These are phyloP conservation scores for Casuarius casuarius DNA, from an alignment of 2,113 vertebrate species.

Conservation along the genomic window DNA sequence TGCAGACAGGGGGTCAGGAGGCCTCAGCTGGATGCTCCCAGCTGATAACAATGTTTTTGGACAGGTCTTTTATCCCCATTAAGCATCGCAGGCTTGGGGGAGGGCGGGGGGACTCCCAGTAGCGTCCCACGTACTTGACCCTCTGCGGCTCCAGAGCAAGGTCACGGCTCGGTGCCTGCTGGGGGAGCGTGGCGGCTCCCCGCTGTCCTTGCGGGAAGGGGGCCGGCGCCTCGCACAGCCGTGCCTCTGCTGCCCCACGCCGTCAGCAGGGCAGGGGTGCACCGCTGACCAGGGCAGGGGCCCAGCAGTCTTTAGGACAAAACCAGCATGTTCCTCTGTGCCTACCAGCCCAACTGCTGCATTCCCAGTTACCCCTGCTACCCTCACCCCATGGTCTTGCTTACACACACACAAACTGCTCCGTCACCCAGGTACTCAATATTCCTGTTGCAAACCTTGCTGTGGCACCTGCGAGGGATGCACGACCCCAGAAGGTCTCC, in stretches of 20 bases:
- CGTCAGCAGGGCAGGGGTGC: not conserved
- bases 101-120: not conserved
- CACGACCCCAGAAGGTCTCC: rapidly evolving
- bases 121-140: not conserved
- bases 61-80: not conserved
- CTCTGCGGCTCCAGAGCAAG: not conserved
- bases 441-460: rapidly evolving
- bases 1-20: rapidly evolving
- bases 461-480: rapidly evolving
- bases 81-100: rapidly evolving
- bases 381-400: not conserved
- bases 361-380: not conserved
- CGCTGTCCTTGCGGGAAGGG: not conserved
- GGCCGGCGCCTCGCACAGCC: not conserved
- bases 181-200: not conserved
- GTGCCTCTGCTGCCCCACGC: rapidly evolving
- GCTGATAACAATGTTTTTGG: not conserved
- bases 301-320: not conserved
- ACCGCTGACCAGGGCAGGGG: rapidly evolving
- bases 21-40: not conserved
- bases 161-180: not conserved
- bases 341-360: not conserved
- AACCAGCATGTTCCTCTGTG: not conserved
- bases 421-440: not conserved
- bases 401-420: not conserved